Evolutionary conservation across 2,113 vertebrate genomes (phyloP), one percentile per base, ranked within the genome.

Genomic region (Elachura formosa): DNA sequence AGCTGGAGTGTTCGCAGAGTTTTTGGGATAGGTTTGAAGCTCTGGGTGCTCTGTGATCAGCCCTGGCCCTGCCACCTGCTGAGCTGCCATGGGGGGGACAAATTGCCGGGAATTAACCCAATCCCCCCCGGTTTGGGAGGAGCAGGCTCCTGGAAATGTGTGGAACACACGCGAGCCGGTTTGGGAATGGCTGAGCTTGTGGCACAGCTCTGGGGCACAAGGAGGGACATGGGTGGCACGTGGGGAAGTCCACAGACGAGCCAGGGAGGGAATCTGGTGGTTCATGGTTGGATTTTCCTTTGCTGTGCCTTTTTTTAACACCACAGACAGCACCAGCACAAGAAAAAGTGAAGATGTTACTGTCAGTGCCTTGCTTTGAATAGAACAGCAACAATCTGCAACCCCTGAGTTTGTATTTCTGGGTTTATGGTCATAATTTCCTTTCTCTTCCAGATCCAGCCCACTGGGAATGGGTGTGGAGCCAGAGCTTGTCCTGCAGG

Each of bases 71-170:
- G 56, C 91, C 92, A 91, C 95, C 95, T 68, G 92, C 90, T 9
- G 92, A 61, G 89, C 93, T 94, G 66, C 77, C 81, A n/a, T n/a
- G n/a, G 9, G n/a, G 43, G 58, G 80, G 94, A 95, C 86, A 91
- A 90, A 96, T 73, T 14, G 93, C 55, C 85, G 25, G 87, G 66
- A 91, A 93, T 85, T 52, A 54, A 93, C 62, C 54, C 78, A 22
- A 18, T 3, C 54, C 34, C 34, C 67, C 56, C 8, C 8, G 25
- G 14, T 34, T 17, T 29, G 48, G 9, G 18, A 52, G 77, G 25
- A 77, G 46, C 40, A 43, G 64, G 9, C 64, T 63, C 84, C 18
- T 89, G 66, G 63, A 76, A 85, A 48, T 8, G 40, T 3, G 62
- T 19, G 73, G 64, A 12, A 63, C n/a, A 64, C 56, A 11, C 33